phyloP scores from a whole-genome alignment of 2,888 invertebrate species.

The Acanthoscelides obtectus region DNA sequence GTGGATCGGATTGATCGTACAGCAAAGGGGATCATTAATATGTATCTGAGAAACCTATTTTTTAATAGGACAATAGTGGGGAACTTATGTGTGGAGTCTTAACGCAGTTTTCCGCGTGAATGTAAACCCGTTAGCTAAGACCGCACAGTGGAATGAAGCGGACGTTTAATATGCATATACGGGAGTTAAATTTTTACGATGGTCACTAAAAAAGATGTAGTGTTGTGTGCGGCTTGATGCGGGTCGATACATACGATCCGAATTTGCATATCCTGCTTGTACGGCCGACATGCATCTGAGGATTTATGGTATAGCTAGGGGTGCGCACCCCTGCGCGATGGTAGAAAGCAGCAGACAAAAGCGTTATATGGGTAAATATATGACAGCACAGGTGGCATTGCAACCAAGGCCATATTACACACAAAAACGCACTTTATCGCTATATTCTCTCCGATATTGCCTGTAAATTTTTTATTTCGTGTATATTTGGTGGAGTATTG shows the following conservation, averaged over 20 bases:
- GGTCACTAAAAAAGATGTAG: background rate
- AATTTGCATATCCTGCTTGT: background rate
- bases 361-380: background rate
- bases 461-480: background rate
- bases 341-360: background rate
- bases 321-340: background rate
- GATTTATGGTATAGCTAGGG: background rate
- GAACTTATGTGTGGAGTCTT: too few species aligned
- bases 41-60: too few species aligned
- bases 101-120: too few species aligned
- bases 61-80: too few species aligned
- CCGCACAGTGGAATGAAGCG: background rate
- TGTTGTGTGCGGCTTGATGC: background rate
- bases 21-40: too few species aligned
- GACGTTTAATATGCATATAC: background rate
- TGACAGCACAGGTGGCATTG: background rate
- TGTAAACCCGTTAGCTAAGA: too few species aligned
- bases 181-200: background rate
- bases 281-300: background rate
- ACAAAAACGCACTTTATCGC: background rate
- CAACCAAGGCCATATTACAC: background rate
- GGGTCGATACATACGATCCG: background rate
- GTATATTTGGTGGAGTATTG: background rate
- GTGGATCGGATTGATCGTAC: too few species aligned
- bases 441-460: background rate